These are phyloP conservation scores for Coelopa frigida DNA, from an alignment of 1,140 invertebrate species.

Conservation along the genomic window DNA sequence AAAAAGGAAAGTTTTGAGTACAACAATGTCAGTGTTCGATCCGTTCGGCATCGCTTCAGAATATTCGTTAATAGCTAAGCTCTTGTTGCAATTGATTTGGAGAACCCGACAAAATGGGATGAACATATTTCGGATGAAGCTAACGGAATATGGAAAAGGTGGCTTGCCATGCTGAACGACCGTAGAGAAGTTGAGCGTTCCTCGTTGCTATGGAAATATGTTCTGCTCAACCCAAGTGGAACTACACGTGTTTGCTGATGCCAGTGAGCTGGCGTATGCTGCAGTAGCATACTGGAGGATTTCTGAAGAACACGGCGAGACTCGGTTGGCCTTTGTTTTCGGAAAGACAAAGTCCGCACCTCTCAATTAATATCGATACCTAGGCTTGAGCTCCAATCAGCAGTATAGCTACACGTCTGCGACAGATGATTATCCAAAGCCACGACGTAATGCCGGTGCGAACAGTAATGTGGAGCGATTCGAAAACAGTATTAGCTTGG, in stretches of 20 bases:
- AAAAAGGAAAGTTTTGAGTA: constrained; percentile 2
- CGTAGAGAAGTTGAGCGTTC: neutral
- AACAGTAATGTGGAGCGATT: constrained; percentile 9
- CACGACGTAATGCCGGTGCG: too few species aligned
- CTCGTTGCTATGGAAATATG: neutral
- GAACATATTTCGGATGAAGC: constrained; percentile 12
- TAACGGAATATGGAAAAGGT: neutral
- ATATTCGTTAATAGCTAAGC: constrained; percentile 35
- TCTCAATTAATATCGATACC: too few species aligned
- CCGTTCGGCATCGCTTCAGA: constrained; percentile 17
- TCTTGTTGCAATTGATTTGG: constrained; percentile 42
- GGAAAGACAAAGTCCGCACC: too few species aligned
- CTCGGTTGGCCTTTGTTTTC: too few species aligned
- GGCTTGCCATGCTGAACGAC: neutral
- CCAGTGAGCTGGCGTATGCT: neutral
- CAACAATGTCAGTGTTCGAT: constrained; percentile 1
- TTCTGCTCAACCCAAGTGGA: neutral
- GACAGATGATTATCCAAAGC: too few species aligned
- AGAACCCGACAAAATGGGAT: constrained; percentile 37
- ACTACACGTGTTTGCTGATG: neutral
- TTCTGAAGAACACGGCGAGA: neutral
- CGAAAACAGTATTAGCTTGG: constrained; percentile 5
- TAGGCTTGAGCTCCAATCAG: too few species aligned
- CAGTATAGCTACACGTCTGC: too few species aligned
- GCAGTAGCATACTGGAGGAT: neutral